These are phyloP conservation scores for Eupristina koningsbergeri DNA, from an alignment of 1,140 invertebrate species.

Conservation along the genomic window DNA sequence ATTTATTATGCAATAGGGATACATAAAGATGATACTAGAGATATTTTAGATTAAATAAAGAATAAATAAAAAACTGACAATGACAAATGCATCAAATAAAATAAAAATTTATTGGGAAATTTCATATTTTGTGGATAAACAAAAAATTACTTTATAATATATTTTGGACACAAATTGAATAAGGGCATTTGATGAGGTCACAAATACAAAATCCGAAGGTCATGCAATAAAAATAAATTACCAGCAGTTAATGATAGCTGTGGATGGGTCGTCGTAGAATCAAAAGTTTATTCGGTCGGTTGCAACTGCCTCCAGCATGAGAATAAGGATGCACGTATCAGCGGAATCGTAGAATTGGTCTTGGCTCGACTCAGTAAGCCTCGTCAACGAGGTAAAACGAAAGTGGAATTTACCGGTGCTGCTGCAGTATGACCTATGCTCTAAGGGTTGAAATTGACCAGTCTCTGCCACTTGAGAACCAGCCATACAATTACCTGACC, in stretches of 20 bases:
- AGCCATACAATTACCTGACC: conserved; percentile 49
- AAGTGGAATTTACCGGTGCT: conserved; percentile 34
- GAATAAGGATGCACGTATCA: too few relatives aligned
- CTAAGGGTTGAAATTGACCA: conserved; percentile 45
- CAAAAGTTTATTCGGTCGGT: not conserved
- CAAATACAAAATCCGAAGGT: not conserved
- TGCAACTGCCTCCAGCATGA: not conserved
- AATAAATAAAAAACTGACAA: too few relatives aligned
- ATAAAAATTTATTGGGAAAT: too few relatives aligned
- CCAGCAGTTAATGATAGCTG: not conserved
- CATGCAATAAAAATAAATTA: not conserved
- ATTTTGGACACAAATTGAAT: not conserved
- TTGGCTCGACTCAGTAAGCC: not conserved
- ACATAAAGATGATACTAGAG: too few relatives aligned
- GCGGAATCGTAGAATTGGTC: conserved; percentile 13
- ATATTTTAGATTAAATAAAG: too few relatives aligned
- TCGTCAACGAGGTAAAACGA: conserved; percentile 28
- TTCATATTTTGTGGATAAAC: too few relatives aligned
- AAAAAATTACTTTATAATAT: too few relatives aligned
- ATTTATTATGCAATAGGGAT: too few relatives aligned
- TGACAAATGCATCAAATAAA: too few relatives aligned
- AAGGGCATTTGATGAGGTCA: not conserved
- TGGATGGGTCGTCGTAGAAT: not conserved
- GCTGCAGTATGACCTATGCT: not conserved
- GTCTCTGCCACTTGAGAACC: conserved; percentile 48